Evolutionary conservation across 2,113 vertebrate species (phyloP).

Genomic region (Cyanoliseus patagonus): DNA sequence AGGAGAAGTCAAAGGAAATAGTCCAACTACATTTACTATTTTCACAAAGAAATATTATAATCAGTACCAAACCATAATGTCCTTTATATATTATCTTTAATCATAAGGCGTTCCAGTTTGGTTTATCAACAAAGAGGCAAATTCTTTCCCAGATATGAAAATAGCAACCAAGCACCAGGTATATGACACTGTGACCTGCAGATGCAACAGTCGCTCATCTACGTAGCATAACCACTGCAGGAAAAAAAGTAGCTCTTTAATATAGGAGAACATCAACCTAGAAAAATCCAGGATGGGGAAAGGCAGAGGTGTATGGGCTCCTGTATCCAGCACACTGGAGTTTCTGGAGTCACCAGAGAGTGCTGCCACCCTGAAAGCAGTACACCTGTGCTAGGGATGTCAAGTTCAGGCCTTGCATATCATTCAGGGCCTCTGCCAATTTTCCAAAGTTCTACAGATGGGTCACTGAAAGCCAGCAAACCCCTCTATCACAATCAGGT

Average conservation of each 20-base stretch:
- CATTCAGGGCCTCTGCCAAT: neutral
- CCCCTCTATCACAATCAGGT: neutral
- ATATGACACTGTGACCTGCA: neutral
- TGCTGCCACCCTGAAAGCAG: neutral
- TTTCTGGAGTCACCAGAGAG: neutral
- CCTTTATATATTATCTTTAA: neutral
- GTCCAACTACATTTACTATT: neutral
- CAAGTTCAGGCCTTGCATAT: neutral
- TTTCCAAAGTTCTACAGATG: neutral
- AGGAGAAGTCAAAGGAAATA: neutral
- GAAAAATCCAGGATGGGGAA: neutral
- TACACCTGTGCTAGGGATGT: neutral
- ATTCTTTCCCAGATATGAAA: neutral
- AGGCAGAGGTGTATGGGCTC: neutral
- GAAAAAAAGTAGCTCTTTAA: neutral
- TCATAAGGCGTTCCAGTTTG: neutral
- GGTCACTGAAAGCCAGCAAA: neutral
- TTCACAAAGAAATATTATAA: neutral
- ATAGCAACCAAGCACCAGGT: neutral
- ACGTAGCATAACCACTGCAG: neutral
- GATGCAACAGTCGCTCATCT: neutral
- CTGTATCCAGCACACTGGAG: accelerated
- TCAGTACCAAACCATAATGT: neutral
- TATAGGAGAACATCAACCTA: neutral
- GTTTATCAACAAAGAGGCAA: neutral